These are phyloP conservation scores for Adelosebastes latens DNA, from an alignment of 2,797 vertebrate species.

Conservation along the genomic window DNA sequence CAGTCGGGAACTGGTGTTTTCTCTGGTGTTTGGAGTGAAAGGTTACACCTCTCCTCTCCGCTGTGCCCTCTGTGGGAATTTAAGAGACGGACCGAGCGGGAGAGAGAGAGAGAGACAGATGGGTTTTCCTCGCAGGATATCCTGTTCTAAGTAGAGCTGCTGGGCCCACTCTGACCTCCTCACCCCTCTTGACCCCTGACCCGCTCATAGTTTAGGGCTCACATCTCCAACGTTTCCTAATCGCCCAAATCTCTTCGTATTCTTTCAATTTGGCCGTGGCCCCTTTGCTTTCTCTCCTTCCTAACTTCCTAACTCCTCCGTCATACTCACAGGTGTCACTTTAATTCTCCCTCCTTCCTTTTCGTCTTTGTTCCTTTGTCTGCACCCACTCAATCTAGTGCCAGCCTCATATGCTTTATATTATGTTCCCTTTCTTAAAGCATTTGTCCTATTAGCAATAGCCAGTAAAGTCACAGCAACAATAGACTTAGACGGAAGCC, in stretches of 20 bases:
- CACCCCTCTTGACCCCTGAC: slow-evolving; percentile 79
- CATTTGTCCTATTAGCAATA: not conserved
- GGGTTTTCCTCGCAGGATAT: slow-evolving; percentile 79
- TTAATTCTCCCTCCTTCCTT: slow-evolving; percentile 3
- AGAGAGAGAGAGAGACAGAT: slow-evolving; percentile 68
- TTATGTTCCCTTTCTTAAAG: not conserved
- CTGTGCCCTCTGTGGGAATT: slow-evolving; percentile 62
- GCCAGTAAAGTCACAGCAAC: not conserved
- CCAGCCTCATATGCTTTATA: not conserved
- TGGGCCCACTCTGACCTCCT: slow-evolving; percentile 71
- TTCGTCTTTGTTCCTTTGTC: slow-evolving; percentile 16
- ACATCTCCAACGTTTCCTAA: slow-evolving; percentile 58
- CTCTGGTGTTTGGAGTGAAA: slow-evolving; percentile 68
- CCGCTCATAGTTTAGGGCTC: slow-evolving; percentile 56
- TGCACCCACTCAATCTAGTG: not conserved
- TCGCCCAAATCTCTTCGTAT: slow-evolving; percentile 41
- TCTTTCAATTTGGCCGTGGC: not conserved
- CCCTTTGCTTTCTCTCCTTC: slow-evolving; percentile 39
- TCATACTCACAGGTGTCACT: slow-evolving; percentile 46
- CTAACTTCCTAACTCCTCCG: slow-evolving; percentile 17
- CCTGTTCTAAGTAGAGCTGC: slow-evolving; percentile 79
- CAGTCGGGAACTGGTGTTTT: slow-evolving; percentile 55
- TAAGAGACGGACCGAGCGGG: slow-evolving; percentile 22
- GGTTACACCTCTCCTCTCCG: slow-evolving; percentile 61
- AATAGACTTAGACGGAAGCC: too few relatives aligned